phyloP scores from a whole-genome alignment of 2,888 invertebrate species.

The Unio pictorum region DNA sequence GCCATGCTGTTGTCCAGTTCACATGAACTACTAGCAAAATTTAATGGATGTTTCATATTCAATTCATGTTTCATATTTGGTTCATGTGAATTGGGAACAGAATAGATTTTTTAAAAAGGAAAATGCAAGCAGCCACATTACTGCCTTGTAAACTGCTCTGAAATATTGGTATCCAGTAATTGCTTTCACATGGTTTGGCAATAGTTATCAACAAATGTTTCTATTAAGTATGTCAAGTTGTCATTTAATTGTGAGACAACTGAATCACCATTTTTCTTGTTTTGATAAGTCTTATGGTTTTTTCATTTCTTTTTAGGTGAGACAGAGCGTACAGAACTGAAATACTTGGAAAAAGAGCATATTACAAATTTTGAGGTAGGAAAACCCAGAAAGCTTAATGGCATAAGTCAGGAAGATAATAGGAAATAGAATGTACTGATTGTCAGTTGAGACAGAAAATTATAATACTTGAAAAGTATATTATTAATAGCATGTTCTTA shows the following conservation, averaged over 20 bases:
- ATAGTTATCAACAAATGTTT: no score
- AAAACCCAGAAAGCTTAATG: not conserved
- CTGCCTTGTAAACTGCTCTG: no score
- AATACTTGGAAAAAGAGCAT: conserved; percentile 54
- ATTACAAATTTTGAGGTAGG: conserved; percentile 58
- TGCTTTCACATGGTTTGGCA: no score
- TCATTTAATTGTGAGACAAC: not conserved
- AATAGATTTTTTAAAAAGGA: no score
- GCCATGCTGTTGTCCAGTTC: no score
- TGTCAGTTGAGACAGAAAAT: not conserved
- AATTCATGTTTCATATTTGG: no score
- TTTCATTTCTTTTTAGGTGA: conserved; percentile 48
- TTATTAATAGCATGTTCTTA: not conserved
- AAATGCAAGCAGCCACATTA: no score
- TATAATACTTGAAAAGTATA: not conserved
- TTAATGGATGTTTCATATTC: no score
- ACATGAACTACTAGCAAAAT: no score
- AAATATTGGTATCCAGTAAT: no score
- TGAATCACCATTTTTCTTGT: not conserved
- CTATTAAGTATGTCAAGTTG: not conserved
- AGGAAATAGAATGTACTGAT: not conserved
- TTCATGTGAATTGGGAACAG: no score
- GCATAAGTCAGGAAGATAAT: not conserved
- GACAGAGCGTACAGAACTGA: conserved; percentile 55
- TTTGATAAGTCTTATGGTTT: not conserved